Base-by-base conservation (phyloP, 2,113 vertebrate genomes). In the Plotosus lineatus region DNA sequence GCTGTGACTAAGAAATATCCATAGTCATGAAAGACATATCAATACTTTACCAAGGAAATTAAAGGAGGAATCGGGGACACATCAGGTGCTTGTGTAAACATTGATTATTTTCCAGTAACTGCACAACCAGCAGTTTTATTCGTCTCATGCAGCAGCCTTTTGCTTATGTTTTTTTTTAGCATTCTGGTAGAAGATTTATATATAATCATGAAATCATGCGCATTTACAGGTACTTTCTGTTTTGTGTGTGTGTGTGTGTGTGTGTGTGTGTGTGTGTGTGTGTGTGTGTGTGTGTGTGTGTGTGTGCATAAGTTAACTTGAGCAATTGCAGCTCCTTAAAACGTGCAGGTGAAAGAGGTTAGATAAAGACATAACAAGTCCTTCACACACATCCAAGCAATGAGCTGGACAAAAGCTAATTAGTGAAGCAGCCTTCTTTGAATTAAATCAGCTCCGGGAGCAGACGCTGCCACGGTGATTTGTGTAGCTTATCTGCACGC, bases 401-500 rank as follows among this genome's bases (percentile, higher is more conserved):
- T 84, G 85, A 86, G 73, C 77, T 53, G 11, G 72, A 78, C 78
- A 80, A 86, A 80, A 84, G 78, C 80, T 80, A 82, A 86, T 86
- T 84, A 86, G 73, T 71, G 50, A 46, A 75, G 50, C 80, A 84
- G 61, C 60, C 85, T 82, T 50, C 68, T 82, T 73, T 72, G 71
- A 82, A 82, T 86, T 79, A 86, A 79, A 82, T 84, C 75, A 79
- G 80, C 46, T 31, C 53, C 55, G 46, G 61, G 21, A 3, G 12
- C 83, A 86, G 80, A 80, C 77, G 23, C 79, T 60, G 66, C 66
- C 66, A 69, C 28, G 40, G 61, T 84, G 83, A 80, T 82, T 83
- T 83, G 80, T 84, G 56, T 80, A 68, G 66, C 33, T 69, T 76
- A 61, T 83, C 78, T 77, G 72, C 75, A 63, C n/a, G 50, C 53